Conservation (phyloP, 2,113 vertebrate species). For the Daubentonia madagascariensis region DNA sequence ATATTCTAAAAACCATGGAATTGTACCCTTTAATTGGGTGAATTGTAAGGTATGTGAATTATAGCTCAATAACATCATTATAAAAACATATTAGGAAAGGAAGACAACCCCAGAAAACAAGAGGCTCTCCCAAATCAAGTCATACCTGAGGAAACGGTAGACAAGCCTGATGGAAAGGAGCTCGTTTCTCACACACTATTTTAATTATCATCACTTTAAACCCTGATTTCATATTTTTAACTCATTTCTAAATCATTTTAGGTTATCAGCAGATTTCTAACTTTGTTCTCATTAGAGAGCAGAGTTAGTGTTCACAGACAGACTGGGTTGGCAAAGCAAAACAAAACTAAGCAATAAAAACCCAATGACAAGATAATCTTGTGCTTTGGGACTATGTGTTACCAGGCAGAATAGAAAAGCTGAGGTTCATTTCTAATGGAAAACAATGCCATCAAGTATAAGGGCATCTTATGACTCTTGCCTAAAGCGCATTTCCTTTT, state of each 20-base stretch:
- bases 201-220: constrained; percentile 18
- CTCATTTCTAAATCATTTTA: constrained; percentile 38
- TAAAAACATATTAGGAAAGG: constrained; percentile 37
- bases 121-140: constrained; percentile 39
- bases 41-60: background rate
- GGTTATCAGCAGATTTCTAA: constrained; percentile 24
- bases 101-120: constrained; percentile 3
- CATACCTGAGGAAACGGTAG: background rate
- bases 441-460: constrained; percentile 32
- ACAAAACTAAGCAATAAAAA: constrained; percentile 11
- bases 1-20: constrained; percentile 15
- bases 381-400: constrained; percentile 29
- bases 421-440: background rate
- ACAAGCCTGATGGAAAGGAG: background rate
- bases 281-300: constrained; percentile 50
- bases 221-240: constrained; percentile 32
- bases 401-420: constrained; percentile 11
- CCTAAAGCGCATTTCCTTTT: constrained; percentile 46
- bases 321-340: background rate
- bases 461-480: background rate
- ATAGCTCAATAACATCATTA: background rate
- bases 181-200: background rate
- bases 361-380: constrained; percentile 3
- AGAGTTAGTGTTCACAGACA: constrained; percentile 38
- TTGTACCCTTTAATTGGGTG: constrained; percentile 9